Conservation (phyloP, 2,113 vertebrate genomes). For the Pyxicephalus adspersus region DNA sequence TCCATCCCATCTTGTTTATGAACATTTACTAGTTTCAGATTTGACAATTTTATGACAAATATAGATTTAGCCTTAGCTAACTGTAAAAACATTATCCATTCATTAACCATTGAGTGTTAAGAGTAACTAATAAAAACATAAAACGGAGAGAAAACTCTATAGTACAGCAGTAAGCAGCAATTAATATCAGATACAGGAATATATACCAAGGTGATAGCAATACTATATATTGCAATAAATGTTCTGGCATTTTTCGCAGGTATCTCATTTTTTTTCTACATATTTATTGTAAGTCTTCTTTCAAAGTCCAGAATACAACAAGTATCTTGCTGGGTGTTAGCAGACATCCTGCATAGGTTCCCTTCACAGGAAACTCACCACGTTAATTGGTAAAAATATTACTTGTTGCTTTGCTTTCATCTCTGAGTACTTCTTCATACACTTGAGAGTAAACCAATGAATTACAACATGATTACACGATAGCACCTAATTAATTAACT, state of each 20-base stretch:
- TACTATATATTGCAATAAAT: no score
- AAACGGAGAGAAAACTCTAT: no score
- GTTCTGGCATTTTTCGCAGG: neutral
- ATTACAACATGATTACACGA: conserved; percentile 80
- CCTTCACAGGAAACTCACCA: conserved; percentile 25
- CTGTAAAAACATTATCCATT: no score
- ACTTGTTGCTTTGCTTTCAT: conserved; percentile 53
- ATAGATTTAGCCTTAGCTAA: no score
- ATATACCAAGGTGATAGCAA: no score
- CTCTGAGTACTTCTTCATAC: conserved; percentile 62
- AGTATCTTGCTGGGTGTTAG: conserved; percentile 27
- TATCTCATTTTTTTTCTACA: neutral
- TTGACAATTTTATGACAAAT: no score
- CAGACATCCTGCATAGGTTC: conserved; percentile 22
- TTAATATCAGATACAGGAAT: no score
- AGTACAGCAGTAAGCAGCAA: no score
- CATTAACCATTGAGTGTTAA: no score
- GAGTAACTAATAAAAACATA: no score
- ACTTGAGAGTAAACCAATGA: conserved; percentile 80
- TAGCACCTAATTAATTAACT: conserved; percentile 84
- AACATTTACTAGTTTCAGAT: no score
- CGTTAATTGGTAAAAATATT: conserved; percentile 51
- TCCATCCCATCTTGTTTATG: no score
- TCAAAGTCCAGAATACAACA: neutral
- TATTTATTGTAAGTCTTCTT: conserved; percentile 4